These are phyloP conservation scores for Trachelus tabidus DNA, from an alignment of 2,888 invertebrate species.

Conservation along the genomic window DNA sequence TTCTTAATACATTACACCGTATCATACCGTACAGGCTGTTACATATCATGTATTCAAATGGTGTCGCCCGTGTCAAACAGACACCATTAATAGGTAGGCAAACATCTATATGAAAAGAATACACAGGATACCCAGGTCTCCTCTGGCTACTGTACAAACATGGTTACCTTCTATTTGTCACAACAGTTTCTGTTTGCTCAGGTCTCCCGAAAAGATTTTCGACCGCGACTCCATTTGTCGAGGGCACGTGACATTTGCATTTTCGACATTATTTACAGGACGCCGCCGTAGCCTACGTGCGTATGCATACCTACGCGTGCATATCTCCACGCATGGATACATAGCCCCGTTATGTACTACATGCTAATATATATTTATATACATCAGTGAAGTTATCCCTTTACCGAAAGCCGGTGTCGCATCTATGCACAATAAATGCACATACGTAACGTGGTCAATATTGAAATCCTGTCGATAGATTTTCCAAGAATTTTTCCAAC, in stretches of 20 bases:
- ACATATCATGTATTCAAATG: not conserved
- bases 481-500: not conserved
- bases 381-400: not conserved
- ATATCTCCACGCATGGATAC: not conserved
- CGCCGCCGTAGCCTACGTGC: not conserved
- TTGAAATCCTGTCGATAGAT: not conserved
- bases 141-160: not conserved
- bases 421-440: not conserved
- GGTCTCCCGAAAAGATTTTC: conserved; percentile 3
- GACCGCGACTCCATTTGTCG: not conserved
- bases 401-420: not conserved
- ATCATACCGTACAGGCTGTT: not conserved
- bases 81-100: not conserved
- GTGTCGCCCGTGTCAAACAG: not conserved
- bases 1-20: not conserved
- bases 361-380: not conserved
- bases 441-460: not conserved
- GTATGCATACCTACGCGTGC: not conserved
- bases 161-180: not conserved
- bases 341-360: not conserved
- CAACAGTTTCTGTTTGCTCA: not conserved
- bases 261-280: not conserved
- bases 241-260: not conserved
- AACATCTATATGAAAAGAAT: not conserved
- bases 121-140: not conserved